phyloP scores from a whole-genome alignment of 2,888 invertebrate species.

The Gymnocheta viridis region DNA sequence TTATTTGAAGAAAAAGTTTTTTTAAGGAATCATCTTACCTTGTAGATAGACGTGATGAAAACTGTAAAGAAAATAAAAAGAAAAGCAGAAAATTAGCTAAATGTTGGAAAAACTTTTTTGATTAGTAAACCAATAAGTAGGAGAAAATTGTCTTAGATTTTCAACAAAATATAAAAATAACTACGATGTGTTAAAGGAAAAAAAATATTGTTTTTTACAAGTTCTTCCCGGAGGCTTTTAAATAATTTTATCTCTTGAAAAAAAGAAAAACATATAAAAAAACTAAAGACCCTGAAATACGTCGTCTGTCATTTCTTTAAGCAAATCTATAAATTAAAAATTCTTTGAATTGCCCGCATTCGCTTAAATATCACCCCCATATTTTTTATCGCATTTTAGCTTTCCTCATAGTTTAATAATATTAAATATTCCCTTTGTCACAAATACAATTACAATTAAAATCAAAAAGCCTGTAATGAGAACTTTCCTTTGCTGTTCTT shows the following conservation, averaged over 20 bases:
- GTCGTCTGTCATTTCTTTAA: background rate
- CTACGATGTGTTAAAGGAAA: background rate
- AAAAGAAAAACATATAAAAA: too few species aligned
- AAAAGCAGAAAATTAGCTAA: constrained; percentile 33
- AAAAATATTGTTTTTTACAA: too few species aligned
- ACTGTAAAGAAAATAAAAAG: constrained; percentile 29
- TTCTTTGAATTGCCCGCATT: background rate
- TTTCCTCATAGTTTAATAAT: background rate
- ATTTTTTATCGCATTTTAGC: too few species aligned
- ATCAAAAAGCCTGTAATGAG: background rate
- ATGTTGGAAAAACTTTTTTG: constrained; percentile 11
- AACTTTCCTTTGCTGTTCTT: background rate
- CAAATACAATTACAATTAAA: background rate
- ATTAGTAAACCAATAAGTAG: background rate
- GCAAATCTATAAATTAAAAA: background rate
- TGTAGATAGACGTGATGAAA: constrained; percentile 11
- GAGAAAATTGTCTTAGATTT: background rate
- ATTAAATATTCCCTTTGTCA: background rate
- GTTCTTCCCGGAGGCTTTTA: too few species aligned
- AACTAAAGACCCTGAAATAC: too few species aligned
- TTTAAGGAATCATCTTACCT: constrained; percentile 38
- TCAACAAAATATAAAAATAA: background rate
- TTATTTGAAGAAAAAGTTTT: background rate
- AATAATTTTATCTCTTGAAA: too few species aligned
- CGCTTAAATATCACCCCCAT: too few species aligned